phyloP scores from a whole-genome alignment of 2,797 vertebrate genomes.

The Petrocephalus sullivani region DNA sequence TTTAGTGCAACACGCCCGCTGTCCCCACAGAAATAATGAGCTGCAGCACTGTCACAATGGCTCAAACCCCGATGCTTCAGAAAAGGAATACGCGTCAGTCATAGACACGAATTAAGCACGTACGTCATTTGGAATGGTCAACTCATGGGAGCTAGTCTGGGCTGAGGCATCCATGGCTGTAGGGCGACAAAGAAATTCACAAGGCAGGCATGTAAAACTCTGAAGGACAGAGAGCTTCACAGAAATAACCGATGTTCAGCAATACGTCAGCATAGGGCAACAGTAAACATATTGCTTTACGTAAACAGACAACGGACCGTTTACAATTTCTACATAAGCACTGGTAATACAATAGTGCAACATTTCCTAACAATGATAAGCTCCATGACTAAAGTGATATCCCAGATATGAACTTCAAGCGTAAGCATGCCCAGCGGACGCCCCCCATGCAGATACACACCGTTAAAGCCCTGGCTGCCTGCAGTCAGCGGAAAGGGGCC shows the following conservation, averaged over 20 bases:
- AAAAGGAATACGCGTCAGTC: not conserved
- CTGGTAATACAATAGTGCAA: not conserved
- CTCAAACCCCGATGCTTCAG: not conserved
- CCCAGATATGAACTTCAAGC: not conserved
- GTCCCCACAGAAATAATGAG: not conserved
- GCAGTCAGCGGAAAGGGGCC: constrained; percentile 84
- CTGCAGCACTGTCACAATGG: not conserved
- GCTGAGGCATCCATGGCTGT: constrained; percentile 91
- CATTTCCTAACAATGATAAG: not conserved
- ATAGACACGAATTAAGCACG: constrained; percentile 44
- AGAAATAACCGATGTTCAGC: not conserved
- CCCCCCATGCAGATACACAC: constrained; percentile 44
- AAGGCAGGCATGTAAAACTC: not conserved
- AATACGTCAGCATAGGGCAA: not conserved
- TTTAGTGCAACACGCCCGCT: not conserved
- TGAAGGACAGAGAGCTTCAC: not conserved
- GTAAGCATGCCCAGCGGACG: not conserved
- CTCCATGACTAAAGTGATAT: not conserved
- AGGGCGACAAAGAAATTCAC: constrained; percentile 37
- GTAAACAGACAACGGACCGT: not conserved
- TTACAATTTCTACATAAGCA: not conserved
- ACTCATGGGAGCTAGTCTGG: constrained; percentile 92
- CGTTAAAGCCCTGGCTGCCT: constrained; percentile 88
- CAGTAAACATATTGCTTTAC: not conserved
- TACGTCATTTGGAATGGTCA: constrained; percentile 97